These are phyloP conservation scores for Chaetophractus vellerosus DNA, from an alignment of 2,797 vertebrate genomes.

Conservation along the genomic window DNA sequence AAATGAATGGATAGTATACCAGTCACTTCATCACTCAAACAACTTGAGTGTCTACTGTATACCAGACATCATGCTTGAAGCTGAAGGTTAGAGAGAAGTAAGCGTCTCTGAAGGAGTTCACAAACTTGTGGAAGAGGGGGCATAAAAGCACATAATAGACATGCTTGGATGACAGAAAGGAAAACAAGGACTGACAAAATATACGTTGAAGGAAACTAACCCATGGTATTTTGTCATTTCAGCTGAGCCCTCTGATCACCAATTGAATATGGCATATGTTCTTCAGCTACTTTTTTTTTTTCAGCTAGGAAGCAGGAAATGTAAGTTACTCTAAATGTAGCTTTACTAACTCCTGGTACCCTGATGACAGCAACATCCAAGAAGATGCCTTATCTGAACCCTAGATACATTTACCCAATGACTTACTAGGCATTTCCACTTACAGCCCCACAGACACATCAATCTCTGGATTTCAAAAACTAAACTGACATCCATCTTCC, in stretches of 20 bases:
- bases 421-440: not conserved
- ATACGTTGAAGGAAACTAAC: not conserved
- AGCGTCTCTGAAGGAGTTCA: not conserved
- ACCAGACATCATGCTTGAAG: not conserved
- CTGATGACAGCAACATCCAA: not conserved
- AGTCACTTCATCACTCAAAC: not conserved
- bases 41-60: not conserved
- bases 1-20: not conserved
- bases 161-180: not conserved
- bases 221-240: not conserved
- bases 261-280: not conserved
- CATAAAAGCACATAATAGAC: not conserved
- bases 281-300: not conserved
- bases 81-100: not conserved
- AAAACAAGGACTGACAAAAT: not conserved
- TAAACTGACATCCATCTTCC: not conserved
- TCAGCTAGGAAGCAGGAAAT: not conserved
- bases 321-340: not conserved
- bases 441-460: not conserved
- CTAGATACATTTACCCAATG: not conserved
- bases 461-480: conserved; percentile 31
- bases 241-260: not conserved
- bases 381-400: not conserved
- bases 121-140: not conserved
- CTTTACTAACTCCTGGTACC: not conserved